These are phyloP conservation scores for Micrasema longulum DNA, from an alignment of 1,140 invertebrate species.

Conservation along the genomic window DNA sequence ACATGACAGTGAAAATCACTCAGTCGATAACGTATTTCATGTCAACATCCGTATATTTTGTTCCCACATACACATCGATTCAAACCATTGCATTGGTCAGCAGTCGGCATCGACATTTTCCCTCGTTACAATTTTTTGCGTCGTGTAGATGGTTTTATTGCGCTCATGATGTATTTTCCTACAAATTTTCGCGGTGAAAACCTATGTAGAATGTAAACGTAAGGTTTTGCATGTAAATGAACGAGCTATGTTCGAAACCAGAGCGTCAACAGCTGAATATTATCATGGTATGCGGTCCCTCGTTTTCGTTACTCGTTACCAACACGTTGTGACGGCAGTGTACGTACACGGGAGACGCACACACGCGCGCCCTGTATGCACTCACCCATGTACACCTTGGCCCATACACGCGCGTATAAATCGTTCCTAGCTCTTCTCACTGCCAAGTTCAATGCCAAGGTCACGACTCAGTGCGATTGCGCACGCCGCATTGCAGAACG, in stretches of 20 bases:
- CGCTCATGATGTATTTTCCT: no score
- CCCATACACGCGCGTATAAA: slow-evolving; percentile 39
- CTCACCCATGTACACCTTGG: slow-evolving; percentile 39
- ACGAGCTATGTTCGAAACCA: background rate
- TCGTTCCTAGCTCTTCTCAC: slow-evolving; percentile 51
- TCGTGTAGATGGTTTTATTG: no score
- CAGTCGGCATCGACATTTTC: no score
- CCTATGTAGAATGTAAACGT: background rate
- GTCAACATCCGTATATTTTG: no score
- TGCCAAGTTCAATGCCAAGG: slow-evolving; percentile 57
- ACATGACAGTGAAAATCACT: no score
- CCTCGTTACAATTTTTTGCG: no score
- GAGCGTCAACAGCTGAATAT: slow-evolving; percentile 18
- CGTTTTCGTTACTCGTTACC: background rate
- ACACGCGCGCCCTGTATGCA: slow-evolving; percentile 27
- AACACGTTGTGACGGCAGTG: background rate
- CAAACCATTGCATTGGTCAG: no score
- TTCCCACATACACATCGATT: no score
- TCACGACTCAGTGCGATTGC: slow-evolving; percentile 52
- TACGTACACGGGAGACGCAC: slow-evolving; percentile 10
- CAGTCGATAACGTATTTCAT: no score
- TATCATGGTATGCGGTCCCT: background rate
- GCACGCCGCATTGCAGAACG: slow-evolving; percentile 55
- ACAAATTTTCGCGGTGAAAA: no score
- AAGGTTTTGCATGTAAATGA: background rate